Base-by-base conservation (phyloP, 2,113 vertebrate species). In the Arizona elegans region DNA sequence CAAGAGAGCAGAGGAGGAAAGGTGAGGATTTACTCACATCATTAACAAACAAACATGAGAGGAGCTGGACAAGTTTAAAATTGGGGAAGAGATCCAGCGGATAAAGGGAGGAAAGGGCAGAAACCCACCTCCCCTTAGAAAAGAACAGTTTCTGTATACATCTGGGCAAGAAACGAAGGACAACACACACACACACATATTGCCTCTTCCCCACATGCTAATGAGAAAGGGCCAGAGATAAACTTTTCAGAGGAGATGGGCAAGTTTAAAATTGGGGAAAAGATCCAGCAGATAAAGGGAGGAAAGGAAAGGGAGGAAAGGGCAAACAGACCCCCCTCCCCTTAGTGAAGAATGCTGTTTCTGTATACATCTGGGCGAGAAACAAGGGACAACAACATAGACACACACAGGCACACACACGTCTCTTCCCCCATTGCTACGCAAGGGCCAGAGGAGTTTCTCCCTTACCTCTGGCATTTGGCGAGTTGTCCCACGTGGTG, bases 201-300 rank as follows among this genome's bases (percentile, higher is more conserved):
- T 47, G 43, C 43, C 43, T 47, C 43, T 47, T 47, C 43, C 43
- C 3, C 43, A 47, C 43, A 3, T 47, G 43, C 43, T 47, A 47
- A 47, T 47, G 43, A 47, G 43, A 47, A 47, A 47, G 43, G 43
- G 43, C 43, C 43, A 47, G 43, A 47, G 43, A 47, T 47, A 47
- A 47, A 47, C 43, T 47, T 47, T 47, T 47, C 43, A 98, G 98
- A 97, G 97, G 96, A 96, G 96, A 97, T 97, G 98, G 98, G 97
- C 98, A 98, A 98, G 98, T 97, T 98, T 98, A 98, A 98, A 98
- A 98, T 97, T 97, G 97, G 97, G 97, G 98, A 97, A 97, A 98
- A 98, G 97, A 97, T 97, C 96, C 87, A 94, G 97, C 96, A 98
- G 98, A 99, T 98, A 53, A 53, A 96, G 5, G 65, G 81, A 33